Conservation (phyloP, 2,113 vertebrate genomes). For the Microtus oregoni region DNA sequence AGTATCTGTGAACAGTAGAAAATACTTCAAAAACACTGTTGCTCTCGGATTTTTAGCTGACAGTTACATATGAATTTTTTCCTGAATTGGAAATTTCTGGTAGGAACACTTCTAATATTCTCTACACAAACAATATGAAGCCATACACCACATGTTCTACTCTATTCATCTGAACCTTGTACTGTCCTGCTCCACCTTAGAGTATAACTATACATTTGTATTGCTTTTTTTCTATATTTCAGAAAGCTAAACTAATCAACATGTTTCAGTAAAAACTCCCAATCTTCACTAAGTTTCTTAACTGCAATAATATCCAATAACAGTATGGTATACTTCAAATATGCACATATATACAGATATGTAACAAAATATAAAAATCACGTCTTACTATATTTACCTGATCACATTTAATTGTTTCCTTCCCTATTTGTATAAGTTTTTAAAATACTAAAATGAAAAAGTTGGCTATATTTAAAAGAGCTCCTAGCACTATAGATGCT, state of each 20-base stretch:
- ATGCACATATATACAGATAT: conserved; percentile 5
- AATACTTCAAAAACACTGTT: conserved; percentile 13
- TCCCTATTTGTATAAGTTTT: background rate
- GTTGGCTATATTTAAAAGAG: conserved; percentile 2
- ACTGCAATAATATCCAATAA: conserved; percentile 13
- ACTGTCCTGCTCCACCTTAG: background rate
- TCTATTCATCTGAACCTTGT: background rate
- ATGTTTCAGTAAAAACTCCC: conserved; percentile 37
- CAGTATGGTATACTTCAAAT: conserved; percentile 21
- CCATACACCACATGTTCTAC: background rate
- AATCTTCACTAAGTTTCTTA: conserved; percentile 48
- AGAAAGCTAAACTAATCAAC: conserved; percentile 14
- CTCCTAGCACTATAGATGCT: background rate
- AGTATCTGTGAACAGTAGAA: background rate
- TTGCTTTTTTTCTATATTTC: background rate
- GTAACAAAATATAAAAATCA: background rate
- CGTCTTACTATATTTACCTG: background rate
- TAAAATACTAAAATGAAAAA: conserved; percentile 46
- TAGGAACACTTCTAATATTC: conserved; percentile 33
- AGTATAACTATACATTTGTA: background rate
- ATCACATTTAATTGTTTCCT: background rate
- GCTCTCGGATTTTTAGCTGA: conserved; percentile 48
- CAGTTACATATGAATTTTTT: conserved; percentile 45
- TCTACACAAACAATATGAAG: background rate
- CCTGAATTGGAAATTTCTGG: background rate